phyloP scores from a whole-genome alignment of 2,797 vertebrate species.

The Rhinophrynus dorsalis region DNA sequence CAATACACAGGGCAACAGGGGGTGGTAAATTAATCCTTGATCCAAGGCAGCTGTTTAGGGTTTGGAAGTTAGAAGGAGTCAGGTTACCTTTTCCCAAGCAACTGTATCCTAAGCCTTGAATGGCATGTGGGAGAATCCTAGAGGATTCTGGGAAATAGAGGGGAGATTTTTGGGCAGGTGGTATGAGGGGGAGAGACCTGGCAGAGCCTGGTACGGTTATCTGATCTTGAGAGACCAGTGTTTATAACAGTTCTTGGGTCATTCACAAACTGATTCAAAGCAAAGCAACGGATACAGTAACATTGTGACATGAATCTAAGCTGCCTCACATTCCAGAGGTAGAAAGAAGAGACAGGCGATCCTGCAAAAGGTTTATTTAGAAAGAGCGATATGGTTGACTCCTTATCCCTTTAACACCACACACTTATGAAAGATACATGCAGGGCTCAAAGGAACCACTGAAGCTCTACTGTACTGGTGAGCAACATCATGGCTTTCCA shows the following conservation, averaged over 20 bases:
- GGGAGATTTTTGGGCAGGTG: conserved; percentile 8
- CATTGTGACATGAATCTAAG: not conserved
- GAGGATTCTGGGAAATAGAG: conserved; percentile 42
- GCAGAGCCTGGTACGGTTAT: not conserved
- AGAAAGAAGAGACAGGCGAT: not conserved
- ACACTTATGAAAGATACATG: too few species aligned
- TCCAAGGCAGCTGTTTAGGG: conserved; percentile 9
- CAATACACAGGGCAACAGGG: not conserved
- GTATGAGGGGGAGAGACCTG: not conserved
- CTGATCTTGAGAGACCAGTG: not conserved
- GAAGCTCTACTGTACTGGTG: too few species aligned
- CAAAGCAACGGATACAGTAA: not conserved
- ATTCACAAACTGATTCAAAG: conserved; percentile 13
- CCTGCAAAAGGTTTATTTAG: too few species aligned
- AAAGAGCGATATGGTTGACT: too few species aligned
- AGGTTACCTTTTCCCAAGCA: conserved; percentile 57
- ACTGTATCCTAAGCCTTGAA: conserved; percentile 45
- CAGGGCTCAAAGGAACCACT: too few species aligned
- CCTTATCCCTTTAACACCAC: too few species aligned
- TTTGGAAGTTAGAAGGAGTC: not conserved
- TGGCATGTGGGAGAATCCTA: conserved; percentile 52
- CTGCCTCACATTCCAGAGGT: conserved; percentile 16
- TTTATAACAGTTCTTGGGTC: not conserved
- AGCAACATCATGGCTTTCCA: too few species aligned
- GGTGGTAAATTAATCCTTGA: not conserved